Evolutionary conservation across 2,113 vertebrate species (phyloP).

Genomic region (Ascaphus truei): DNA sequence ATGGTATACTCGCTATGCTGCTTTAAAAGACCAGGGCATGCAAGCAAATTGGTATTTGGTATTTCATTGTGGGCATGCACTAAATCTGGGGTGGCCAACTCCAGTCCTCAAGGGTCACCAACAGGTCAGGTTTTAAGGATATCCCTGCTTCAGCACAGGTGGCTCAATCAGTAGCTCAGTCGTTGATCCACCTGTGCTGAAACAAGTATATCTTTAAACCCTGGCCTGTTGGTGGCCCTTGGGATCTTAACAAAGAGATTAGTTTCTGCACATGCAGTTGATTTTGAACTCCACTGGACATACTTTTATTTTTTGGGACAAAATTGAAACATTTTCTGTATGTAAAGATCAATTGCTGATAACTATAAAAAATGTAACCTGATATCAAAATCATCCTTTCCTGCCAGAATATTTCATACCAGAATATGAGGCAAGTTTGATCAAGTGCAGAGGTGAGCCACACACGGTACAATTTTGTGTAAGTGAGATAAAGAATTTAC

Average conservation of each 20-base stretch:
- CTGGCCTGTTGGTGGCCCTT: too few species aligned
- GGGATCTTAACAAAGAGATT: neutral
- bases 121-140: too few species aligned
- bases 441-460: conserved; percentile 7
- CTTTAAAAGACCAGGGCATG: neutral
- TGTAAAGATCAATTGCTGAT: conserved; percentile 28
- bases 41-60: neutral
- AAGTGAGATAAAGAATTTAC: neutral
- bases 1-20: neutral
- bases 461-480: conserved; percentile 9
- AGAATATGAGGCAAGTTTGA: conserved; percentile 19
- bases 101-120: too few species aligned
- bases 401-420: conserved; percentile 12
- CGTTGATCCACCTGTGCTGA: too few species aligned
- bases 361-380: conserved; percentile 22
- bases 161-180: too few species aligned
- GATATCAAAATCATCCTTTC: conserved; percentile 1
- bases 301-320: too few species aligned
- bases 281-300: conserved; percentile 7
- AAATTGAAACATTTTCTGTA: conserved; percentile 7
- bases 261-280: neutral
- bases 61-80: neutral
- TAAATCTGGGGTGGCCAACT: too few species aligned
- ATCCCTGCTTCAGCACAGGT: too few species aligned
- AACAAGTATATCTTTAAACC: too few species aligned